Evolutionary conservation across 2,888 invertebrate species (phyloP), one percentile per base, ranked within the genome.

Genomic region (Sphinx pinastri): DNA sequence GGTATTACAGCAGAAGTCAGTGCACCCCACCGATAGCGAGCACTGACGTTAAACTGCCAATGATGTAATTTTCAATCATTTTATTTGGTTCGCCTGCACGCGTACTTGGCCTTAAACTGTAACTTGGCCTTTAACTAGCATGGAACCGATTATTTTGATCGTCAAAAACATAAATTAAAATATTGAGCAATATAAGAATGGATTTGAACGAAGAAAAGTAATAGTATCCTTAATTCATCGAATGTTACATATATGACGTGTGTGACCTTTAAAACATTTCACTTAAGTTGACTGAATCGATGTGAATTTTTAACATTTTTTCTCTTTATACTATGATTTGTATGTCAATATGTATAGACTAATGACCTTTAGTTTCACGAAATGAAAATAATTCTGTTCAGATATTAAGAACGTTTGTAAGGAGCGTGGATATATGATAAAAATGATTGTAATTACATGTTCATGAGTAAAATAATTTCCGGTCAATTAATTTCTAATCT

Each of bases 1-100:
- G 77, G 78, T 74, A 76, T 71, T 70, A 70, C 63, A 63, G 63
- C 19, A 63, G 63, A 75, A 81, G 81, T 81, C 81, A 81, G 77
- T 81, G 81, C 77, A 78, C 81, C 75, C 75, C 74, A 58, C 73
- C 74, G 73, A 75, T 74, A 73, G 70, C 63, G 71, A 70, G 47
- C 69, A 70, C 71, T 52, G 60, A 51, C 51, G 38, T 54, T 54
- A 63, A 63, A 63, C 63, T 63, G 63, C 47, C 60, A 69, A 63
- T 69, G 52, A 49, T 60, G 58, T 52, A 69, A 54, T 60, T 52
- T 63, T 63, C n/a, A 47, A 63, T 69, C 54, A 47, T 54, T 69
- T 51, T 16, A 52, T 69, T 63, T 55, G 19, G 54, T 63, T 8
- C 13, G 38, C 7, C 13, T 14, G 67, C 54, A 54, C 31, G 16